Percentiles rank a stretch among this genome's conserved stretches.
phyloP scores from a whole-genome alignment of 2,113 vertebrate genomes.

The Solenodon paradoxus region DNA sequence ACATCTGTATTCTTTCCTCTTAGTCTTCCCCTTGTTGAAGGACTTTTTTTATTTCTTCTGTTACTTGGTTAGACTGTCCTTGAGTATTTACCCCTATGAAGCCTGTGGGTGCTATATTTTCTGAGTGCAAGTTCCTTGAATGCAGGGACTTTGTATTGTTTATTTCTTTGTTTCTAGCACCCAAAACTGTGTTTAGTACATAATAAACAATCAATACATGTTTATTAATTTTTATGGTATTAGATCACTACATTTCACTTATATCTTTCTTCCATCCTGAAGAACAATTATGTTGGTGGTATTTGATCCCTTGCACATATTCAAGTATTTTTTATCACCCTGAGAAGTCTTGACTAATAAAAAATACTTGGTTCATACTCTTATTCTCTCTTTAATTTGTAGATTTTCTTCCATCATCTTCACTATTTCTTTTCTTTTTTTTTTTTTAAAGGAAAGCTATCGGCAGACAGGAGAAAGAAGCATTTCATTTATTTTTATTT shows the following conservation, averaged over 20 bases:
- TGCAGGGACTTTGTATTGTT: neutral
- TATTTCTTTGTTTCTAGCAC: constrained; percentile 17
- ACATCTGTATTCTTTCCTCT: neutral
- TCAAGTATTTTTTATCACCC: neutral
- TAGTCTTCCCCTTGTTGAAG: neutral
- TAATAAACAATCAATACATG: neutral
- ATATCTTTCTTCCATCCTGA: neutral
- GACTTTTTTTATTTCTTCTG: neutral
- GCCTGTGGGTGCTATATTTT: neutral
- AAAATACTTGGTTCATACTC: neutral
- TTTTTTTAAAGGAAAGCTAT: no score
- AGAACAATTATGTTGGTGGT: neutral
- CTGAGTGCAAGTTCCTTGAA: neutral
- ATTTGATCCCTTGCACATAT: neutral
- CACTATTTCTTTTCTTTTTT: no score
- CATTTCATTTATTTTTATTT: no score
- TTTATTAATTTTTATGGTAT: neutral
- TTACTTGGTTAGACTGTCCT: constrained; percentile 43
- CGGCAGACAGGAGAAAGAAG: no score
- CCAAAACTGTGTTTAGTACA: neutral
- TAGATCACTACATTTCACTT: neutral
- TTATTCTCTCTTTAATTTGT: constrained; percentile 22
- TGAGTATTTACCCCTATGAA: constrained; percentile 16
- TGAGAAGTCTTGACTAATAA: neutral
- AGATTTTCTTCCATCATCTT: neutral